Evolutionary conservation across 2,113 vertebrate genomes (phyloP).

Genomic region (Bucco capensis): DNA sequence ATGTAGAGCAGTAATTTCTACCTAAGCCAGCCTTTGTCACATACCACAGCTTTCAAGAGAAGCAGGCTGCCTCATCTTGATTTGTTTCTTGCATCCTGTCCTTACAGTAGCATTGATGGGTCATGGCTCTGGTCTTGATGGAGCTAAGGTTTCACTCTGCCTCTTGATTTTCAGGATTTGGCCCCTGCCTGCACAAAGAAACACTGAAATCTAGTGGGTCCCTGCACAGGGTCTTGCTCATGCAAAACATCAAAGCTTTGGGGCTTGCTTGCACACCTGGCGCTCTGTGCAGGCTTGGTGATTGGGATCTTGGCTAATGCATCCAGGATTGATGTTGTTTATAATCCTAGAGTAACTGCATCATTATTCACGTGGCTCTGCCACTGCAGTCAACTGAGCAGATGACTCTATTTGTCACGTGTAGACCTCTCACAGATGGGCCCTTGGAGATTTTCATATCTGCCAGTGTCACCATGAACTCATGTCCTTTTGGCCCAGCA

Average conservation of each 20-base stretch:
- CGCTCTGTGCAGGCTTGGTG: neutral
- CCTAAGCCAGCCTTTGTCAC: neutral
- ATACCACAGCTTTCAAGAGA: neutral
- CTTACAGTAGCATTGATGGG: neutral
- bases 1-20: neutral
- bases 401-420: neutral
- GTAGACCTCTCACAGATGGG: rapidly evolving
- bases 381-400: neutral
- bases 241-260: neutral
- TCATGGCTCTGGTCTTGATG: neutral
- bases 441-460: neutral
- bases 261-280: rapidly evolving
- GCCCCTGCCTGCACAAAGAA: neutral
- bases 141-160: neutral
- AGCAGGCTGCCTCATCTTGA: neutral
- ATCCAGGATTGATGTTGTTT: neutral
- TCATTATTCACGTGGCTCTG: neutral
- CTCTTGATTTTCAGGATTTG: neutral
- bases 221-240: neutral
- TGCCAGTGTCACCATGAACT: neutral
- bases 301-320: neutral
- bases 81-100: neutral
- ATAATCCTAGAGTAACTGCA: neutral
- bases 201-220: rapidly evolving
- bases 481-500: neutral